These are phyloP conservation scores for Sarcophaga variegata DNA, from an alignment of 2,888 invertebrate species.

Conservation along the genomic window DNA sequence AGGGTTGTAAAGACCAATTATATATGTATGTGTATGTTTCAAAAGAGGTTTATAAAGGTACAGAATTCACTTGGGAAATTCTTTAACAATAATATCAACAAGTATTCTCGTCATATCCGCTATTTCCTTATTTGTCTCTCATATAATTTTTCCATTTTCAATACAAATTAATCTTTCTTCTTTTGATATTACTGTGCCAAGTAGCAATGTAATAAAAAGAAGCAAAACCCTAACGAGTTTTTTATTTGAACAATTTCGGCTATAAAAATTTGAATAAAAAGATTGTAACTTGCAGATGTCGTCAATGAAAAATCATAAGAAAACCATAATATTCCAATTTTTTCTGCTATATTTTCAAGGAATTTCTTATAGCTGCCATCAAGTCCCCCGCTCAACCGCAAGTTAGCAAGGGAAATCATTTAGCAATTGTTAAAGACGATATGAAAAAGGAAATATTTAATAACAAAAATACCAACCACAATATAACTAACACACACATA, in stretches of 20 bases:
- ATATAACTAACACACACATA: slow-evolving; percentile 57
- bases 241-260: slow-evolving; percentile 49
- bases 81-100: too few relatives aligned
- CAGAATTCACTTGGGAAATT: too few relatives aligned
- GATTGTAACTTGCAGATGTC: slow-evolving; percentile 71
- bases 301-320: slow-evolving; percentile 39
- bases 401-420: not conserved
- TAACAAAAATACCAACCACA: slow-evolving; percentile 62
- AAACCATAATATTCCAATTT: slow-evolving; percentile 31
- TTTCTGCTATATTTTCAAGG: slow-evolving; percentile 20
- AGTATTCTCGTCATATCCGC: too few relatives aligned
- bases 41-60: too few relatives aligned
- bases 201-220: slow-evolving; percentile 16
- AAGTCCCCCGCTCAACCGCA: not conserved
- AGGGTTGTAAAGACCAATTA: too few relatives aligned
- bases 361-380: slow-evolving; percentile 8
- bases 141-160: too few relatives aligned
- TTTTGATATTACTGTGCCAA: slow-evolving; percentile 31
- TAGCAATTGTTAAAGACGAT: slow-evolving; percentile 64
- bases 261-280: slow-evolving; percentile 73
- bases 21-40: too few relatives aligned
- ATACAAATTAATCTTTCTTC: not conserved
- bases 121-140: too few relatives aligned
- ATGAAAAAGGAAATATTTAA: slow-evolving; percentile 42
- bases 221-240: slow-evolving; percentile 40